phyloP scores from a whole-genome alignment of 2,888 invertebrate species.

The Drosophila nr. fundita region DNA sequence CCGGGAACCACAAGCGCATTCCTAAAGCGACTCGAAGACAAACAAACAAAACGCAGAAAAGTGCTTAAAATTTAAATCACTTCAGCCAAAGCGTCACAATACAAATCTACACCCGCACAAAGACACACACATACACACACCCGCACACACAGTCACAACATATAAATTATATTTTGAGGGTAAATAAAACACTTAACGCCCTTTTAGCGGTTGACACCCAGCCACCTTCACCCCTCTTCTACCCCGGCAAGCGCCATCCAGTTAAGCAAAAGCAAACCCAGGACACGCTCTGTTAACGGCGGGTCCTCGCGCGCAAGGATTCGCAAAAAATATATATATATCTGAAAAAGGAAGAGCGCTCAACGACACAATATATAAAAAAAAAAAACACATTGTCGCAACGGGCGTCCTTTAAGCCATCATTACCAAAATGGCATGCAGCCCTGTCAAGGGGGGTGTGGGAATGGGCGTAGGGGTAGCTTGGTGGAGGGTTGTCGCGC shows the following conservation, averaged over 20 bases:
- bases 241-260: constrained; percentile 8
- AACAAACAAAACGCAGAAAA: constrained; percentile 70
- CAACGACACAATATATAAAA: constrained; percentile 5
- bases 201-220: constrained; percentile 77
- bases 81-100: constrained; percentile 65
- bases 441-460: constrained; percentile 11
- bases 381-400: constrained; percentile 71
- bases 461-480: neutral
- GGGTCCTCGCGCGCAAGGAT: constrained; percentile 64
- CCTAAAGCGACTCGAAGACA: constrained; percentile 20
- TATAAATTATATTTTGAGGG: constrained; percentile 80
- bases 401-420: constrained; percentile 76
- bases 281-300: constrained; percentile 77
- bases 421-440: constrained; percentile 76
- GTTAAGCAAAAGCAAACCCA: constrained; percentile 55
- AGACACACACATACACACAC: constrained; percentile 29
- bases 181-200: constrained; percentile 81
- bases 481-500: neutral
- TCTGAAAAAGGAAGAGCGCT: neutral
- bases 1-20: neutral
- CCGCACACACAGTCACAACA: constrained; percentile 49
- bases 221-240: neutral
- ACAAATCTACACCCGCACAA: constrained; percentile 55
- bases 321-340: constrained; percentile 23
- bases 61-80: constrained; percentile 80